These are phyloP conservation scores for Temnothorax nylanderi DNA, from an alignment of 1,140 invertebrate species.

Conservation along the genomic window DNA sequence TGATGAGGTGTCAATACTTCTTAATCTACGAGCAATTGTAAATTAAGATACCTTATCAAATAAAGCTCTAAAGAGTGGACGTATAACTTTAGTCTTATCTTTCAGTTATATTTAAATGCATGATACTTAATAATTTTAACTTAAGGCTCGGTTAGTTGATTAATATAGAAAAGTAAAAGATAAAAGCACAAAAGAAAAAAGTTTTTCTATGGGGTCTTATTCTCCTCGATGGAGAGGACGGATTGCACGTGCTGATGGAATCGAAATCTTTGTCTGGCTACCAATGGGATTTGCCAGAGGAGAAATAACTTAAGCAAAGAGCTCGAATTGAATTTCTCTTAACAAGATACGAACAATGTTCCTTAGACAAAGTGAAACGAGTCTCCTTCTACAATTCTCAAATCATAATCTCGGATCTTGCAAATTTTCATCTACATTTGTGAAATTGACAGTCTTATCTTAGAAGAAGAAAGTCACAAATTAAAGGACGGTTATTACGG, in stretches of 20 bases:
- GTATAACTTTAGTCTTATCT: not conserved
- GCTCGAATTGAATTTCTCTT: not conserved
- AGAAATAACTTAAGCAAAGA: conserved; percentile 28
- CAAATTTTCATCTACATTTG: not conserved
- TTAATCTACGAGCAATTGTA: not conserved
- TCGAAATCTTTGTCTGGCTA: conserved; percentile 21
- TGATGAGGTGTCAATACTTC: not conserved
- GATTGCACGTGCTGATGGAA: conserved; percentile 22
- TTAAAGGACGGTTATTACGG: not conserved
- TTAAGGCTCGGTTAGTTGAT: not conserved
- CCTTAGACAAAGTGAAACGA: not conserved
- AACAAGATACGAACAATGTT: not conserved
- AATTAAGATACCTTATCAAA: not conserved
- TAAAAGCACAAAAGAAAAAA: not conserved
- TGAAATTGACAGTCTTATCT: conserved; percentile 5
- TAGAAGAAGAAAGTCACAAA: not conserved
- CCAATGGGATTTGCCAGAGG: not conserved
- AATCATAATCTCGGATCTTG: not conserved
- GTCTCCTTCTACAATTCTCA: not conserved
- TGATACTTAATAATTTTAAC: not conserved
- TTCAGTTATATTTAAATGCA: not conserved
- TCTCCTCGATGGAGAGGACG: not conserved
- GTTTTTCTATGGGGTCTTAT: not conserved
- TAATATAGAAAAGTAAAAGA: not conserved
- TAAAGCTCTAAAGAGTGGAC: not conserved